Evolutionary conservation across 2,797 vertebrate genomes (phyloP), one percentile per base, ranked within the genome.

Genomic region (Chiroxiphia lanceolata): DNA sequence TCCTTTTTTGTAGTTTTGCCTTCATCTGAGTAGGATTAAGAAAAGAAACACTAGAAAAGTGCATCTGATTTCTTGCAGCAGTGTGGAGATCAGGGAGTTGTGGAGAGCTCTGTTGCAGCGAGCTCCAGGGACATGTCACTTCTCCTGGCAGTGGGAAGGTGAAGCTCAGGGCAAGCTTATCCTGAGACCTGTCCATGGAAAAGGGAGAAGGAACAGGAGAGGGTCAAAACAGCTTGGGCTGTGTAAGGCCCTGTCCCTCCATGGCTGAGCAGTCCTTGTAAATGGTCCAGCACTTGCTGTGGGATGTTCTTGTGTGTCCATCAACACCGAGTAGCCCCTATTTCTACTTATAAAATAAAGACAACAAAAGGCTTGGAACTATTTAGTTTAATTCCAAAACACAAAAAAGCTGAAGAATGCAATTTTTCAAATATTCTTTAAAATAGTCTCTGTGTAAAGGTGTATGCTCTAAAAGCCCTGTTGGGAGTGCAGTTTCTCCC

Each of bases 81-180:
- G 22, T 6, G 4, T 12, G 15, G 45, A 56, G 50, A 36, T n/a
- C 48, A 67, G 26, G 0, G 3, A 74, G 51, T 22, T 1, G 0
- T 3, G 5, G 8, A 10, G 40, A 22, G 22, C 29, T 48, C n/a
- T 67, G 67, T 34, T 42, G 36, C 26, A 34, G 79, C 25, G 56
- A 59, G 9, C 45, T 34, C 16, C 14, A 23, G 67, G 71, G 48
- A 76, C 22, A 0, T 33, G 29, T 7, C 8, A 8, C 45, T 53
- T 54, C 12, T 15, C 1, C 4, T 7, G 78, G n/a, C 38, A 70
- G 4, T 3, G 27, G 47, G 59, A 47, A 15, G 51, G 4, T 48
- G 69, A 56, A 80, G 63, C 36, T 56, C 27, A 3, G 33, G 74
- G 17, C 48, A 68, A 34, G 48, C 13, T 31, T 34, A 10, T 12